Conservation (phyloP, 2,797 vertebrate genomes). For the Euphonia xanthogaster region DNA sequence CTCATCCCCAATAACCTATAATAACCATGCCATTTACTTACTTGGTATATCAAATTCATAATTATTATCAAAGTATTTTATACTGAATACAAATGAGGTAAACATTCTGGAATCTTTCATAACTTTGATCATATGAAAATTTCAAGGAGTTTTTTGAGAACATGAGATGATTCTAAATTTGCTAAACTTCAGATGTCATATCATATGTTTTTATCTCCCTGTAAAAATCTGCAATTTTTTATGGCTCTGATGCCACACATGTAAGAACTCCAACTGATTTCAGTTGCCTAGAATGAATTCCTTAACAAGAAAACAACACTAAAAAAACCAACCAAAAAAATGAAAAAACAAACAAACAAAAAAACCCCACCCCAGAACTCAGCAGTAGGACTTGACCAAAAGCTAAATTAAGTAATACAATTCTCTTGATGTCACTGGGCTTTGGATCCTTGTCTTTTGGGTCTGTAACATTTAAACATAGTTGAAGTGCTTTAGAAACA, state of each 20-base stretch:
- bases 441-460: background rate
- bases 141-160: background rate
- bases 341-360: background rate
- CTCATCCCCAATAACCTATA: background rate
- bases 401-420: background rate
- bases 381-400: background rate
- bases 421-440: background rate
- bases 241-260: background rate
- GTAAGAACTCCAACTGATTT: background rate
- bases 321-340: background rate
- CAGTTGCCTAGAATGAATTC: background rate
- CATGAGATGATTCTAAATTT: background rate
- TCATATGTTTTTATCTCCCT: background rate
- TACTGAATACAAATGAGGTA: background rate
- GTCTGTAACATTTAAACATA: background rate
- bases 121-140: background rate
- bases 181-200: background rate
- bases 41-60: background rate
- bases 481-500: conserved; percentile 29
- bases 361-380: background rate
- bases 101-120: background rate
- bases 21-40: background rate
- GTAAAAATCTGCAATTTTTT: background rate
- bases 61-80: background rate
- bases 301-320: background rate